Evolutionary conservation across 2,888 invertebrate species (phyloP).

Genomic region (Mechanitis messenoides): DNA sequence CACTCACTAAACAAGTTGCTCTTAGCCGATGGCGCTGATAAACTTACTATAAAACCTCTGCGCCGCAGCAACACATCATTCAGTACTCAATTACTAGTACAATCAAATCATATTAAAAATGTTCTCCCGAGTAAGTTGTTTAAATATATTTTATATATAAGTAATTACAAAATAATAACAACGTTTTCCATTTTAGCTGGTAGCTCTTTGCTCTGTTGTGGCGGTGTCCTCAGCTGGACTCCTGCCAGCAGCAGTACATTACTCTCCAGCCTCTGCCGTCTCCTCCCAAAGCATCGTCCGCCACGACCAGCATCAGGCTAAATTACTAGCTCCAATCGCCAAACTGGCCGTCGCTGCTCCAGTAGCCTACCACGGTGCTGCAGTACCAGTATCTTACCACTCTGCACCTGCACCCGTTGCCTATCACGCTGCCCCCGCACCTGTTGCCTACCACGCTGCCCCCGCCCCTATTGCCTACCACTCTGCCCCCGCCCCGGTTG

Average conservation of each 20-base stretch:
- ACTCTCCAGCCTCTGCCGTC: conserved; percentile 50
- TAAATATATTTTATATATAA: background rate
- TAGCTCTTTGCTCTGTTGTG: conserved; percentile 44
- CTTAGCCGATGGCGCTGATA: conserved; percentile 7
- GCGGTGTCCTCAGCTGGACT: conserved; percentile 44
- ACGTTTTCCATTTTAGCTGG: conserved; percentile 17
- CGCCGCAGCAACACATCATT: conserved; percentile 4
- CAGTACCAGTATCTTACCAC: conserved; percentile 53
- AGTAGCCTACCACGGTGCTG: conserved; percentile 26
- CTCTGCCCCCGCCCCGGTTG: conserved; percentile 32
- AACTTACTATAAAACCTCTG: conserved; percentile 10
- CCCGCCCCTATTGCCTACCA: conserved; percentile 36
- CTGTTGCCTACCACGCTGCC: conserved; percentile 29
- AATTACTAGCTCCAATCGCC: conserved; percentile 28
- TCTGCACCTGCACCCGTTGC: conserved; percentile 50
- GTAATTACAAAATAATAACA: conserved; percentile 10
- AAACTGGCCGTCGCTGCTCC: conserved; percentile 31
- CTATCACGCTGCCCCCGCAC: conserved; percentile 39
- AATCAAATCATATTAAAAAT: conserved; percentile 15
- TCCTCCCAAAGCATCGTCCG: conserved; percentile 59
- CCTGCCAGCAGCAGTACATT: conserved; percentile 51
- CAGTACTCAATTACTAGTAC: conserved; percentile 8
- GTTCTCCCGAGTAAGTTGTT: conserved; percentile 25
- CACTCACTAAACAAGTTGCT: conserved; percentile 9
- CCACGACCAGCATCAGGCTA: conserved; percentile 47